phyloP scores from a whole-genome alignment of 2,113 vertebrate genomes.

The Lycocorax pyrrhopterus region DNA sequence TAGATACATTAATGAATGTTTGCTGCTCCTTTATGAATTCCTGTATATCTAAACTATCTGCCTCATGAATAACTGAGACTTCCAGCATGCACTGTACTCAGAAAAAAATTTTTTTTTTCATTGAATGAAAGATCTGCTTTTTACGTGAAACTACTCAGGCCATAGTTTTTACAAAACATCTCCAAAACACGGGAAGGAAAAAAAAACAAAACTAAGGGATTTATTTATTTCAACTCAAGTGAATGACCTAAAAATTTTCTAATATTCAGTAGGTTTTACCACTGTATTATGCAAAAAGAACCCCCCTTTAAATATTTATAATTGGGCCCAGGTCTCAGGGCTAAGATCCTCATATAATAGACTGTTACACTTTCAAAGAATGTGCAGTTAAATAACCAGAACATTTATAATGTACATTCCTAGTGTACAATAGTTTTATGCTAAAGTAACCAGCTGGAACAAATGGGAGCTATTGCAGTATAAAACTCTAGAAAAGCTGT shows the following conservation, averaged over 20 bases:
- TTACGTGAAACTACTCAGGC: neutral
- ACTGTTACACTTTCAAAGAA: neutral
- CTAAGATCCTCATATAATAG: neutral
- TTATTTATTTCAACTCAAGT: neutral
- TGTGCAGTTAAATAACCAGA: conserved; percentile 2
- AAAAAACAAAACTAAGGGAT: neutral
- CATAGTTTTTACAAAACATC: neutral
- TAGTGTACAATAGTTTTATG: neutral
- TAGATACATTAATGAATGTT: conserved; percentile 15
- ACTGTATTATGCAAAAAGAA: neutral
- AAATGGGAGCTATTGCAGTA: conserved; percentile 2
- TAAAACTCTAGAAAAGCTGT: conserved; percentile 22
- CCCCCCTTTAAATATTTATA: neutral
- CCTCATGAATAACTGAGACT: neutral
- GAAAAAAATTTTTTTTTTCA: neutral
- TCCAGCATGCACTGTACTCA: neutral
- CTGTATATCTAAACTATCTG: neutral
- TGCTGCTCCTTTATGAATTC: neutral
- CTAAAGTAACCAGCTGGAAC: conserved; percentile 31
- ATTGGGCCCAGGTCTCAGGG: neutral
- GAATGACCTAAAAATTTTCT: neutral
- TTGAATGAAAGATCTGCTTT: neutral
- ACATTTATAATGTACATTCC: neutral
- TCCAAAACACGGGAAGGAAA: neutral
- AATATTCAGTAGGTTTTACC: neutral